phyloP scores from a whole-genome alignment of 2,888 invertebrate genomes.

The Tetramorium bicarinatum region DNA sequence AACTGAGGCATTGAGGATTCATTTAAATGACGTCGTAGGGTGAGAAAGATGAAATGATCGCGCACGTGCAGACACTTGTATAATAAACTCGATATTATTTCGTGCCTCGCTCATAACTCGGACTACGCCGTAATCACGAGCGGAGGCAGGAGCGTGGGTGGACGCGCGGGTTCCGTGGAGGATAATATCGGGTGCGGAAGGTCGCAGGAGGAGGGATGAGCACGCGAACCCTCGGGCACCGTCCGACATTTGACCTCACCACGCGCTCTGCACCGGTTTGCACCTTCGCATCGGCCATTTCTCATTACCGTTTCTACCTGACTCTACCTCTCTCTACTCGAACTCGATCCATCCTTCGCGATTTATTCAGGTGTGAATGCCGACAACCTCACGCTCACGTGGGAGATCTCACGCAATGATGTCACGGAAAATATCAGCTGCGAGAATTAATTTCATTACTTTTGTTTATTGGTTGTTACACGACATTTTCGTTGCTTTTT shows the following conservation, averaged over 20 bases:
- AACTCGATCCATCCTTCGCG: conserved; percentile 64
- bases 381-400: conserved; percentile 30
- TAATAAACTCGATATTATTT: conserved; percentile 31
- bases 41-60: background rate
- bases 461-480: background rate
- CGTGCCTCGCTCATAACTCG: conserved; percentile 47
- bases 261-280: conserved; percentile 80
- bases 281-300: conserved; percentile 61
- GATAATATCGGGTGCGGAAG: conserved; percentile 59
- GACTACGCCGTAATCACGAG: conserved; percentile 57
- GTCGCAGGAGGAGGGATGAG: conserved; percentile 73
- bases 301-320: conserved; percentile 68
- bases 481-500: background rate
- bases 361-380: conserved; percentile 40
- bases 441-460: background rate
- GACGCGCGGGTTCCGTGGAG: conserved; percentile 63
- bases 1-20: too few relatives aligned
- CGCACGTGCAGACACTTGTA: background rate
- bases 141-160: conserved; percentile 65
- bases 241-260: conserved; percentile 85
- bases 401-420: background rate
- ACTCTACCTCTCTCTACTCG: conserved; percentile 13
- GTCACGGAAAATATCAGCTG: background rate
- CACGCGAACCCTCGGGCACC: conserved; percentile 85
- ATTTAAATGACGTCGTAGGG: conserved; percentile 15